phyloP scores from a whole-genome alignment of 1,140 invertebrate genomes.

The Triops longicaudatus region DNA sequence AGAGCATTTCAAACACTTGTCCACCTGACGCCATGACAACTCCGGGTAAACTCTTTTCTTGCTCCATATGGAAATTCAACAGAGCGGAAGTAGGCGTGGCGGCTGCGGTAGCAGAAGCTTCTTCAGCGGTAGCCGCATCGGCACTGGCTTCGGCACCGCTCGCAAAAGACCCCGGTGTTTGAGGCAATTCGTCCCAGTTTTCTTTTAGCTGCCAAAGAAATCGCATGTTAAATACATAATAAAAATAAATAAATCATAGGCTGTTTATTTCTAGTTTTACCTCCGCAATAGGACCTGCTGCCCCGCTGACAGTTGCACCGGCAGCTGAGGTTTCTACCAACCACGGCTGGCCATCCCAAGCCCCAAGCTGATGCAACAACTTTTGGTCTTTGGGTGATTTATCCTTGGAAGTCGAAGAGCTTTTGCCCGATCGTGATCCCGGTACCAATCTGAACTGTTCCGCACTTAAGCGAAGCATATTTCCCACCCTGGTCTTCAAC shows the following conservation, averaged over 20 bases:
- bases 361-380: constrained; percentile 40
- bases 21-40: constrained; percentile 46
- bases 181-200: constrained; percentile 34
- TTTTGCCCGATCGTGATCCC: not conserved
- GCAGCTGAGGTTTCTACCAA: constrained; percentile 30
- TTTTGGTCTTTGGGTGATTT: constrained; percentile 40
- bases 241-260: too few species aligned
- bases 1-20: constrained; percentile 47
- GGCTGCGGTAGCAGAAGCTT: constrained; percentile 16
- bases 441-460: constrained; percentile 39
- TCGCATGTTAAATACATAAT: too few species aligned
- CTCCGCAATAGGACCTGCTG: constrained; percentile 31
- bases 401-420: constrained; percentile 33
- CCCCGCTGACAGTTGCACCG: constrained; percentile 29
- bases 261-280: constrained; percentile 23
- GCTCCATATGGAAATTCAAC: constrained; percentile 31
- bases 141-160: constrained; percentile 19
- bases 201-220: constrained; percentile 25
- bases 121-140: constrained; percentile 8
- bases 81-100: constrained; percentile 23
- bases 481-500: constrained; percentile 39
- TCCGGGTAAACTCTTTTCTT: constrained; percentile 47
- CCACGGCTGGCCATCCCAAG: constrained; percentile 39
- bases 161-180: constrained; percentile 22
- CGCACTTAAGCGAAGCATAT: constrained; percentile 27